Percentiles rank a stretch among this genome's conserved stretches.
These are phyloP conservation scores for Drosophila ironensis DNA, from an alignment of 1,140 invertebrate species.

Conservation along the genomic window DNA sequence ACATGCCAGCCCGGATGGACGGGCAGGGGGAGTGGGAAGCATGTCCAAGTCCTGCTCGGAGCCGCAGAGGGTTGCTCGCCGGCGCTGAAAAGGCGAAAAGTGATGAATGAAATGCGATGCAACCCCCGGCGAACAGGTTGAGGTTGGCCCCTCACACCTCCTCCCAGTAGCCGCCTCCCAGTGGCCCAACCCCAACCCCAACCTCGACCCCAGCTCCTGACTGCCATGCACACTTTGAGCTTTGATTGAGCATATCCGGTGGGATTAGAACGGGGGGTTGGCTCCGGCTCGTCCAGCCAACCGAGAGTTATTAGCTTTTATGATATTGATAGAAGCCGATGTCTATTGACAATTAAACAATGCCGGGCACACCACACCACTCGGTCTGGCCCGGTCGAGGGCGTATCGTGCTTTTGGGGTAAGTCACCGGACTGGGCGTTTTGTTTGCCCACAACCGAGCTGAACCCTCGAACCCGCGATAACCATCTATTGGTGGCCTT, in stretches of 20 bases:
- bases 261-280: slow-evolving; percentile 73
- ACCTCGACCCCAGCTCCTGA: slow-evolving; percentile 22
- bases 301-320: slow-evolving; percentile 81
- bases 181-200: slow-evolving; percentile 5
- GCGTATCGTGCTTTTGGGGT: slow-evolving; percentile 29
- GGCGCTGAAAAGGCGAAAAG: slow-evolving; percentile 76
- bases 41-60: slow-evolving; percentile 43
- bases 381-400: slow-evolving; percentile 9
- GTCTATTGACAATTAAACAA: slow-evolving; percentile 82
- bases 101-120: slow-evolving; percentile 81
- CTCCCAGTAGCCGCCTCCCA: not conserved
- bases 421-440: slow-evolving; percentile 54
- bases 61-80: slow-evolving; percentile 54
- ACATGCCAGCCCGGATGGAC: slow-evolving; percentile 38
- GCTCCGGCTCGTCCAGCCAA: slow-evolving; percentile 59
- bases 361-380: slow-evolving; percentile 29
- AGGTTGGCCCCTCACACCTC: slow-evolving; percentile 41
- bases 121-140: slow-evolving; percentile 40
- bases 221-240: slow-evolving; percentile 67
- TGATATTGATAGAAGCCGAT: slow-evolving; percentile 80
- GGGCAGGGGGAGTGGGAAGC: slow-evolving; percentile 24
- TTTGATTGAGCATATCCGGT: slow-evolving; percentile 82
- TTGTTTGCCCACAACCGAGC: slow-evolving; percentile 38
- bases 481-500: slow-evolving; percentile 44
- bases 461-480: slow-evolving; percentile 23